These are phyloP conservation scores for Syrrhaptes paradoxus DNA, from an alignment of 2,113 vertebrate species.

Conservation along the genomic window DNA sequence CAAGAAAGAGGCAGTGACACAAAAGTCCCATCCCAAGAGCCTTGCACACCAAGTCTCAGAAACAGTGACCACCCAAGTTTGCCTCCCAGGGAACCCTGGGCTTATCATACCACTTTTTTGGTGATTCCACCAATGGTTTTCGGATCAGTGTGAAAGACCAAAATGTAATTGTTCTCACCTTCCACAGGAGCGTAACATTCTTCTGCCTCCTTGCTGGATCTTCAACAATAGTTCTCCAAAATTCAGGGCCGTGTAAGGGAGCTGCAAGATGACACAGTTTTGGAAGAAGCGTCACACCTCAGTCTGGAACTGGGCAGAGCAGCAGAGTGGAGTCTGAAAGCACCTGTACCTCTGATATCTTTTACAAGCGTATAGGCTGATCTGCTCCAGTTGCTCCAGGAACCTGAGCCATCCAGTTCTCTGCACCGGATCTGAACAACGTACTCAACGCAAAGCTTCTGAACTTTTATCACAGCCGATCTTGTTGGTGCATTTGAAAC, in stretches of 20 bases:
- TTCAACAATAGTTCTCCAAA: constrained; percentile 85
- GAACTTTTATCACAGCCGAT: constrained; percentile 50
- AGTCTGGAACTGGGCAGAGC: neutral
- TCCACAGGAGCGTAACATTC: constrained; percentile 87
- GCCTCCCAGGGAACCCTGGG: neutral
- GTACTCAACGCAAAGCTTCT: constrained; percentile 78
- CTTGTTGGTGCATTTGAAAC: neutral
- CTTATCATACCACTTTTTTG: neutral
- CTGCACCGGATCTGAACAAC: constrained; percentile 83
- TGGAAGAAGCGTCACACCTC: neutral
- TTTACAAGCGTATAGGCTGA: constrained; percentile 67
- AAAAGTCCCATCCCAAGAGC: neutral
- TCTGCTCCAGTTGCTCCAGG: constrained; percentile 91
- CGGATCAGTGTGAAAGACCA: neutral
- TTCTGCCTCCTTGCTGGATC: constrained; percentile 72
- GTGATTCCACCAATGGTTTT: neutral
- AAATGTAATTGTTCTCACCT: constrained; percentile 74
- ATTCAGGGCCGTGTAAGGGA: constrained; percentile 87
- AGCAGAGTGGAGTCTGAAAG: neutral
- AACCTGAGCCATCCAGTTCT: constrained; percentile 67
- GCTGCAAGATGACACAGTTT: constrained; percentile 67
- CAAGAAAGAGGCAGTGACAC: neutral
- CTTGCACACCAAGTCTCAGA: no score
- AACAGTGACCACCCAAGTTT: neutral
- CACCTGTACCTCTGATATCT: constrained; percentile 82